These are phyloP conservation scores for Cyclophora punctaria DNA, from an alignment of 2,888 invertebrate genomes.

Conservation along the genomic window DNA sequence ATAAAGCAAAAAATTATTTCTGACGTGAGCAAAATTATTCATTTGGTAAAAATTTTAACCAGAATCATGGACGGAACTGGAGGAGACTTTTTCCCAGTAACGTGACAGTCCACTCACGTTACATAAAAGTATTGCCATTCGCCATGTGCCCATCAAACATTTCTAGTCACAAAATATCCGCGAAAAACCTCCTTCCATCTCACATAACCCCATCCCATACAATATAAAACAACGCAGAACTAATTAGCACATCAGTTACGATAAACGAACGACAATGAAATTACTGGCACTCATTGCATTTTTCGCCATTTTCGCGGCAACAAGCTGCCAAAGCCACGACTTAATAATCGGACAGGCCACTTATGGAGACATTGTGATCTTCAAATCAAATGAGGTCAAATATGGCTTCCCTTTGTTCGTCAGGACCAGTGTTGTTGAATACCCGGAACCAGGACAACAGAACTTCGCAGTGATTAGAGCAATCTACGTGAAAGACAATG, in stretches of 20 bases:
- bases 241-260: conserved; percentile 54
- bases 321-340: conserved; percentile 52
- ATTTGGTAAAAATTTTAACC: too few species aligned
- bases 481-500: conserved; percentile 52
- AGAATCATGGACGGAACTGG: too few species aligned
- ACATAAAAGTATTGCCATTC: too few species aligned
- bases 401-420: conserved; percentile 56
- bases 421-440: conserved; percentile 47
- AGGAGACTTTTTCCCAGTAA: too few species aligned
- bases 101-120: too few species aligned
- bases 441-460: conserved; percentile 45
- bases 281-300: conserved; percentile 30
- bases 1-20: too few species aligned
- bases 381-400: conserved; percentile 48
- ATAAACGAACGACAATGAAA: conserved; percentile 38
- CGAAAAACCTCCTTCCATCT: conserved; percentile 16
- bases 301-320: conserved; percentile 37
- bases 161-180: too few species aligned
- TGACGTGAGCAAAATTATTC: too few species aligned
- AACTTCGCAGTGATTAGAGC: conserved; percentile 55
- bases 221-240: conserved; percentile 49
- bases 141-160: too few species aligned
- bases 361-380: conserved; percentile 53
- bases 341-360: conserved; percentile 42
- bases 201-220: conserved; percentile 30